Evolutionary conservation across 2,888 invertebrate species (phyloP), one percentile per base, ranked within the genome.

Genomic region (Drosophila atroscutellata): DNA sequence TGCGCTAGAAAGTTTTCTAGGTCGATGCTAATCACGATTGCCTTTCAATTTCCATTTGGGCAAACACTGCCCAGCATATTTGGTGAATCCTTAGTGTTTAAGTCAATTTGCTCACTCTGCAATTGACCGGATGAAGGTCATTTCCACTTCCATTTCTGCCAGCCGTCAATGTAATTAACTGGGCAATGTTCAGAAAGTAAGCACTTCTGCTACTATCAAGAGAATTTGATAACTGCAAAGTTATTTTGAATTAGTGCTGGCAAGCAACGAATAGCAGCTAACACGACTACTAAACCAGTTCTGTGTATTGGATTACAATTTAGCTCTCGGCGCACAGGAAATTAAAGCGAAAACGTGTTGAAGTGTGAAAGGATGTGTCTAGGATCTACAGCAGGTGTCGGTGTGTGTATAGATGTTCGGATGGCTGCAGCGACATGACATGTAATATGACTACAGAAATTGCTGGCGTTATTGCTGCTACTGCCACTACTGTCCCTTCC

Each of bases 281-380:
- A 47, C 15, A 49, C 9, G 26, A 42, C 37, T 18, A 55, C 36
- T 57, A 52, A 57, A 75, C 59, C 68, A 65, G 42, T 69, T 58
- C 15, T 57, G 58, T 66, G 68, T 80, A 60, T 72, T 65, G 52
- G 56, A 72, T 82, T 82, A 69, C 76, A 65, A 51, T 70, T 59
- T 58, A 47, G 34, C 56, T 63, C 47, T 68, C 26, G 39, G 61
- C 42, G 62, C 58, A 75, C 90, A 85, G 86, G 86, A 86, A 86
- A 89, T 89, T 86, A 81, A 81, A 79, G 75, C 77, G 67, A 82
- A 87, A 87, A 80, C 82, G 82, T 89, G 86, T 89, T 84, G 83
- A 82, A 72, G 77, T 77, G 77, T 73, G 67, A 85, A 80, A 82
- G 90, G 83, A 87, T 85, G 85, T 77, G 49, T 45, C 69, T 75